phyloP scores from a whole-genome alignment of 1,140 invertebrate genomes.

The Heliconius congener region DNA sequence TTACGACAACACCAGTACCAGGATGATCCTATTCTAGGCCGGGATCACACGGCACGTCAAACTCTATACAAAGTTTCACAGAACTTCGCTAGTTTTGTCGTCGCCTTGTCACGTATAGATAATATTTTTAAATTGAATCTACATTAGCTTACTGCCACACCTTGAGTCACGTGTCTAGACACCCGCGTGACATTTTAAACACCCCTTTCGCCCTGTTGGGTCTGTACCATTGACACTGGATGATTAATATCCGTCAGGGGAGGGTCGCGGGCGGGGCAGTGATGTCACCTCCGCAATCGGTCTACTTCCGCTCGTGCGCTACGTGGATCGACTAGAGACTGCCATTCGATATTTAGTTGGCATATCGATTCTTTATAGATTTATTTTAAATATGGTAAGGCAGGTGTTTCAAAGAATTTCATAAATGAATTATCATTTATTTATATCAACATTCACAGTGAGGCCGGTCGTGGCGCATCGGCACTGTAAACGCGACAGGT shows the following conservation, averaged over 20 bases:
- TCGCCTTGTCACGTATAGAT: not conserved
- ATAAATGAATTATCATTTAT: not conserved
- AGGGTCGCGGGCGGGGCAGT: conserved; percentile 61
- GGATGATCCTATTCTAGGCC: no score
- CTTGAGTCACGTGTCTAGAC: not conserved
- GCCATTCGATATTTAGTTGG: conserved; percentile 5
- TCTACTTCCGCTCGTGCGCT: conserved; percentile 53
- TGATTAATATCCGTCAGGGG: conserved; percentile 76
- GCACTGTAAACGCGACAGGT: no score
- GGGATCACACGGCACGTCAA: no score
- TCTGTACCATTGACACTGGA: conserved; percentile 47
- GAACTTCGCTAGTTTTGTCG: not conserved
- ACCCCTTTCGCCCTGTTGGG: conserved; percentile 23
- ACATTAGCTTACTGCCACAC: not conserved
- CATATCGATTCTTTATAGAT: not conserved
- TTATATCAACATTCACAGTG: no score
- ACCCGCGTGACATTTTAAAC: conserved; percentile 22
- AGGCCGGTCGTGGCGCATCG: no score
- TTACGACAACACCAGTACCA: no score
- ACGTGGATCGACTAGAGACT: conserved; percentile 34
- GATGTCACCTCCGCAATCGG: conserved; percentile 65
- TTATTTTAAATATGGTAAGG: not conserved
- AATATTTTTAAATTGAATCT: not conserved
- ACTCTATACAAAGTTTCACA: not conserved
- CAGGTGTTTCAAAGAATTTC: not conserved